Base-by-base conservation (phyloP, 2,113 vertebrate species). In the Odocoileus virginianus region DNA sequence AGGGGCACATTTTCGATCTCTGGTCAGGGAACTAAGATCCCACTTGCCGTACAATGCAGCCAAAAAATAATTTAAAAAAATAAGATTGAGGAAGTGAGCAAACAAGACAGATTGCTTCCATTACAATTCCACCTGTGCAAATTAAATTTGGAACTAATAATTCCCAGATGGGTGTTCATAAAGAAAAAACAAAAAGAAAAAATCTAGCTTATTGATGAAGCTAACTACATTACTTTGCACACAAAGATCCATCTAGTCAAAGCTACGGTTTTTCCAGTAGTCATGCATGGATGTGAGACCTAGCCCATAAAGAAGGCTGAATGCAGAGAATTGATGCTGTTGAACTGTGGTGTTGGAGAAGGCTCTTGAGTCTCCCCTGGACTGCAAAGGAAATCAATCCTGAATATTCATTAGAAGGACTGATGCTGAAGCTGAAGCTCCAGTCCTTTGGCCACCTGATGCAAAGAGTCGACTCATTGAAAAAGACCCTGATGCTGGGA, bases 391-490 rank as follows among this genome's bases (percentile, higher is more conserved):
- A 71, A 23, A 36, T 40, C 19, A 71, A 12, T 40, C 10, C 67
- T 40, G 19, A 71, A 23, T 36, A 21, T 71, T 71, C 67, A 40
- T 23, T 40, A 36, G 67, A 67, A 71, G 19, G n/a, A 40, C 67
- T 40, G n/a, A 71, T 40, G n/a, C 67, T 71, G 5, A 40, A 23
- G n/a, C 19, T 23, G 67, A 71, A 40, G n/a, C 19, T 71, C 67
- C 67, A 71, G 9, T 71, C 67, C 67, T 71, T 71, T 23, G n/a
- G n/a, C 67, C 19, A 71, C n/a, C 67, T 71, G 67, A 23, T 23
- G n/a, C 11, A 71, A 71, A 71, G 67, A 71, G n/a, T 2, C 0
- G 0, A 71, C n/a, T 71, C n/a, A 71, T 40, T 0, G 0, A 17
- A 40, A 40, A 71, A 71, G 67, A 71, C 67, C n/a, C 19, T 71